These are phyloP conservation scores for Gopherus flavomarginatus DNA, from an alignment of 2,113 vertebrate genomes.

Conservation along the genomic window DNA sequence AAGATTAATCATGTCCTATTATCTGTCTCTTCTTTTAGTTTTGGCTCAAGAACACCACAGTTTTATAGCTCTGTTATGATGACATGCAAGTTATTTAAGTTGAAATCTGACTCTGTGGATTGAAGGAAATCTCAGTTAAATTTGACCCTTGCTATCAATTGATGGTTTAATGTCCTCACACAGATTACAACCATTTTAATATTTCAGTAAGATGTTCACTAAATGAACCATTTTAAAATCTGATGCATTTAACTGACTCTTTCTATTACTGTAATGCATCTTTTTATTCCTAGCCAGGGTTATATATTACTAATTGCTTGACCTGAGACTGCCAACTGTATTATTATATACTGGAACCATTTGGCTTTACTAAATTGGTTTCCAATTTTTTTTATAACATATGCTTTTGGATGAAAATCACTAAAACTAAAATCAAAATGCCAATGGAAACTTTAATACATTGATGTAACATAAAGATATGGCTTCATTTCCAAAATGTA, in stretches of 20 bases:
- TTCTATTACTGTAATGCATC: constrained; percentile 59
- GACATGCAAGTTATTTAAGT: neutral
- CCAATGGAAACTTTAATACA: constrained; percentile 16
- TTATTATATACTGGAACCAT: constrained; percentile 55
- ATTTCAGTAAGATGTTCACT: constrained; percentile 31
- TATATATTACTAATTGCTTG: constrained; percentile 64
- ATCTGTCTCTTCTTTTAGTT: neutral
- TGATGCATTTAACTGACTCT: constrained; percentile 24
- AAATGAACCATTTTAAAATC: constrained; percentile 51
- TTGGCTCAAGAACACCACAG: neutral
- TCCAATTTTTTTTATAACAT: constrained; percentile 20
- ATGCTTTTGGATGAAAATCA: constrained; percentile 2
- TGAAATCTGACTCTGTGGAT: neutral
- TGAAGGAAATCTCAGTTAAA: constrained; percentile 16
- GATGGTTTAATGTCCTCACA: constrained; percentile 14
- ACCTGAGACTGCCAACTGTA: constrained; percentile 32
- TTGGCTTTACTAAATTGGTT: constrained; percentile 36
- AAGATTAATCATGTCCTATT: neutral
- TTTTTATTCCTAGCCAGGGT: constrained; percentile 39
- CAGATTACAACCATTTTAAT: neutral
- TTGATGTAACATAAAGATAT: neutral
- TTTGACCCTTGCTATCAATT: neutral
- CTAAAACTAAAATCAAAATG: constrained; percentile 5
- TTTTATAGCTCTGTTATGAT: neutral
- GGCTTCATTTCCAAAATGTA: neutral